Percentiles rank a stretch among this genome's conserved stretches.
Conservation (phyloP, 2,113 vertebrate species). For the Brachypodius melanocephalos region DNA sequence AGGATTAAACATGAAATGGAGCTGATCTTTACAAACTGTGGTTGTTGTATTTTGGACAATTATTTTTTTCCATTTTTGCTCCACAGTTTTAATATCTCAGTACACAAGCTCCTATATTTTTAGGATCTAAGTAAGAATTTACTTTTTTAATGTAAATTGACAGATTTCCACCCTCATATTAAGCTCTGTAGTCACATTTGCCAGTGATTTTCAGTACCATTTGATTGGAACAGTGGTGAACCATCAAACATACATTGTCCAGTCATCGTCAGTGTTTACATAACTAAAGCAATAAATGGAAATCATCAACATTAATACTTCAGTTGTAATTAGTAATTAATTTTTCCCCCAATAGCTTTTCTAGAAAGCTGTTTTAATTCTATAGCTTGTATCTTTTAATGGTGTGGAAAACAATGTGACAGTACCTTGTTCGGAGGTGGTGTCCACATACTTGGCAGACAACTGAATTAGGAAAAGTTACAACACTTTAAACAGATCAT, state of each 20-base stretch:
- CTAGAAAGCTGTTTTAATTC: not conserved
- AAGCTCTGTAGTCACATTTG: not conserved
- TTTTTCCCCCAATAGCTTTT: not conserved
- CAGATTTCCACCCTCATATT: not conserved
- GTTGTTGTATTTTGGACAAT: not conserved
- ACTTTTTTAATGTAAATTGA: not conserved
- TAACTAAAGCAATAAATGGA: not conserved
- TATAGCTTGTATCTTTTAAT: not conserved
- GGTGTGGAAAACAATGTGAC: not conserved
- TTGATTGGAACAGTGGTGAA: not conserved
- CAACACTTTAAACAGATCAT: not conserved
- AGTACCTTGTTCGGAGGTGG: not conserved
- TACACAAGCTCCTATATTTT: not conserved
- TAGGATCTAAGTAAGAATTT: not conserved
- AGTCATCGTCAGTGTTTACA: not conserved
- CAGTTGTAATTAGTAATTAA: fast-evolving
- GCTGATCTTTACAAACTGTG: not conserved
- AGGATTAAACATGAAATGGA: not conserved
- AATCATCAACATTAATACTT: not conserved
- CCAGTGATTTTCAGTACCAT: not conserved
- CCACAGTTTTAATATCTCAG: not conserved
- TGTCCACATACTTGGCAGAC: not conserved
- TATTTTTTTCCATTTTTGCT: not conserved
- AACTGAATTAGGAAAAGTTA: not conserved
- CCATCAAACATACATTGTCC: not conserved